These are phyloP conservation scores for Schrankia costaestrigalis DNA, from an alignment of 2,888 invertebrate genomes.

Conservation along the genomic window DNA sequence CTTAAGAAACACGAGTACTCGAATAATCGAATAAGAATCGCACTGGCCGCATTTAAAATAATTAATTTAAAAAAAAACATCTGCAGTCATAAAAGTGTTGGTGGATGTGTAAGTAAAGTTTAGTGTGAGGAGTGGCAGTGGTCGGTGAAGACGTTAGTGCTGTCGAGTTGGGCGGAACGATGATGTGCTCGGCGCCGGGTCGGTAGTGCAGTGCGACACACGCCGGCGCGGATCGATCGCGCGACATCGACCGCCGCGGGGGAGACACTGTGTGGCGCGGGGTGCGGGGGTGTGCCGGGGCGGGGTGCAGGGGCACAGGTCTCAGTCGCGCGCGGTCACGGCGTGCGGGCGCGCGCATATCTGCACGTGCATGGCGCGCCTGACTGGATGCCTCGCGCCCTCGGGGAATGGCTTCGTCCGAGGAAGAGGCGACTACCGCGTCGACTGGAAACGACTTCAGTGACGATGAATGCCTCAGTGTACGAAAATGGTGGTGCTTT, in stretches of 20 bases:
- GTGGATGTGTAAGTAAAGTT: constrained; percentile 21
- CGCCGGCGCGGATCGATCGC: constrained; percentile 36
- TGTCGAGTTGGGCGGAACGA: constrained; percentile 28
- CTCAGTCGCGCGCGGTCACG: constrained; percentile 69
- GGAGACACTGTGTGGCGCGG: constrained; percentile 35
- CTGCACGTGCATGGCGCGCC: constrained; percentile 77
- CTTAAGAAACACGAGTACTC: constrained; percentile 22
- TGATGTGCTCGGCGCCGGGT: constrained; percentile 38
- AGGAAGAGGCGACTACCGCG: constrained; percentile 78
- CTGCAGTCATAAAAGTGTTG: constrained; percentile 45
- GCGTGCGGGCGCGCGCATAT: constrained; percentile 72
- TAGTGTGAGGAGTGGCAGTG: constrained; percentile 23
- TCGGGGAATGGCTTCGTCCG: constrained; percentile 81
- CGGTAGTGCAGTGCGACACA: constrained; percentile 33
- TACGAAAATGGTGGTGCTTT: constrained; percentile 99
- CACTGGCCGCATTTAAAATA: no score
- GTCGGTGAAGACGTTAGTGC: constrained; percentile 23
- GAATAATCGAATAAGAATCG: no score
- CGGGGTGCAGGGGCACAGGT: constrained; percentile 35
- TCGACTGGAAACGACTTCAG: constrained; percentile 69
- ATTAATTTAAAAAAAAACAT: no score
- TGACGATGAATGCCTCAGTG: constrained; percentile 88
- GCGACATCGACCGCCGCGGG: constrained; percentile 40
- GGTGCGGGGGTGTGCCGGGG: constrained; percentile 46
- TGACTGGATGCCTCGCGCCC: constrained; percentile 79